Evolutionary conservation across 2,113 vertebrate genomes (phyloP).

Genomic region (Motacilla tschutschensis): DNA sequence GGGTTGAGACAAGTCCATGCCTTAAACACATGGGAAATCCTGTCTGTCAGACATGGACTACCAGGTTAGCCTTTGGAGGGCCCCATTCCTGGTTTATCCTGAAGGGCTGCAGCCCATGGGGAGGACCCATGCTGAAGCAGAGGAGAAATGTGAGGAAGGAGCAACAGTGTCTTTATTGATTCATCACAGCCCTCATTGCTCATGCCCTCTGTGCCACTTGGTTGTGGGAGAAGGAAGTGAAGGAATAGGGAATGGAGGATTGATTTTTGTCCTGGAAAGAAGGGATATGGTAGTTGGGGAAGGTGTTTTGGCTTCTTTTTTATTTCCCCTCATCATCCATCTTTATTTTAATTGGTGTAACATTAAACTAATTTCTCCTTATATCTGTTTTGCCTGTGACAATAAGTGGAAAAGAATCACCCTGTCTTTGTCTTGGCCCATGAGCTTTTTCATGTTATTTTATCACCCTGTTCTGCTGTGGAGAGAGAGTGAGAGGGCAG

Average conservation of each 20-base stretch:
- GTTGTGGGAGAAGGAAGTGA: not conserved
- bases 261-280: not conserved
- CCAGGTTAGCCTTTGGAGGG: not conserved
- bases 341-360: not conserved
- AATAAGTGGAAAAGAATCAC: not conserved
- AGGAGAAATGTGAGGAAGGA: not conserved
- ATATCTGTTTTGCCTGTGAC: not conserved
- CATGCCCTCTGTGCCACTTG: not conserved
- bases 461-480: not conserved
- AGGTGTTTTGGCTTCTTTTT: not conserved
- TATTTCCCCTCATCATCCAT: not conserved
- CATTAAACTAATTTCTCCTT: not conserved
- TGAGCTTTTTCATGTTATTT: not conserved
- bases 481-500: not conserved
- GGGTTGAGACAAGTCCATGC: not conserved
- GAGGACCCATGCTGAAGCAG: not conserved
- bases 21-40: fast-evolving
- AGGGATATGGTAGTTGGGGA: not conserved
- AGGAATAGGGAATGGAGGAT: not conserved
- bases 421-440: not conserved
- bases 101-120: not conserved
- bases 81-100: not conserved
- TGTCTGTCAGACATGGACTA: not conserved
- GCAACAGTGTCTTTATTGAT: not conserved
- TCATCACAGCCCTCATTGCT: too few relatives aligned